Conservation (phyloP, 2,797 vertebrate genomes). For the Knipowitschia caucasica region DNA sequence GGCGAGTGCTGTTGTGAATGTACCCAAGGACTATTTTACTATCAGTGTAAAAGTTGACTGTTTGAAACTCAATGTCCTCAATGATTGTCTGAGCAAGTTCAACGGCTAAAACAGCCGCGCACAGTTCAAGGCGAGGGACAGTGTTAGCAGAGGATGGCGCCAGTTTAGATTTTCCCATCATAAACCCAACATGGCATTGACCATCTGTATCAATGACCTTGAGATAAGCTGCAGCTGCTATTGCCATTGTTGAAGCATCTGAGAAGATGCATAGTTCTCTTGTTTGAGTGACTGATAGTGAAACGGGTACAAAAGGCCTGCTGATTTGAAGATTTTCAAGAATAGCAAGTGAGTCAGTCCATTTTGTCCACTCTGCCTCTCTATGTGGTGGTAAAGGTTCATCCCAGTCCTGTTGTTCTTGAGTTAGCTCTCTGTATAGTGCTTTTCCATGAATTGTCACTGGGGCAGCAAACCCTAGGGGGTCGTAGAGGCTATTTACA, state of each 20-base stretch:
- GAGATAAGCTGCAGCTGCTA: background rate
- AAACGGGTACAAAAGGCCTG: too few relatives aligned
- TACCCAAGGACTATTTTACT: too few relatives aligned
- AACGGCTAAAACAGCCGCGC: constrained; percentile 2
- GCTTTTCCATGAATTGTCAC: background rate
- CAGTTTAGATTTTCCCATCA: too few relatives aligned
- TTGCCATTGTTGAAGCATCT: background rate
- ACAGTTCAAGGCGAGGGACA: background rate
- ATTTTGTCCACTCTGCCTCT: background rate
- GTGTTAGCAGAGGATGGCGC: background rate
- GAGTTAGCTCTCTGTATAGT: background rate
- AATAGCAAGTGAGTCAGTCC: too few relatives aligned
- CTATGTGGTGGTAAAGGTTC: background rate
- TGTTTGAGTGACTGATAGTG: too few relatives aligned
- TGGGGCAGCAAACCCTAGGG: background rate
- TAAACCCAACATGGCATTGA: too few relatives aligned
- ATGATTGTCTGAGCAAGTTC: background rate
- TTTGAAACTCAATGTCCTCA: background rate
- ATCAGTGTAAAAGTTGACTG: too few relatives aligned
- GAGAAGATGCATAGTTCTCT: too few relatives aligned
- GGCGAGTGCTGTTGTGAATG: too few relatives aligned
- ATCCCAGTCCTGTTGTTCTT: background rate
- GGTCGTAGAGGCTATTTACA: background rate
- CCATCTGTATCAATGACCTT: too few relatives aligned
- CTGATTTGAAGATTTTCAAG: too few relatives aligned